These are phyloP conservation scores for Chionis minor DNA, from an alignment of 2,113 vertebrate genomes.

Conservation along the genomic window DNA sequence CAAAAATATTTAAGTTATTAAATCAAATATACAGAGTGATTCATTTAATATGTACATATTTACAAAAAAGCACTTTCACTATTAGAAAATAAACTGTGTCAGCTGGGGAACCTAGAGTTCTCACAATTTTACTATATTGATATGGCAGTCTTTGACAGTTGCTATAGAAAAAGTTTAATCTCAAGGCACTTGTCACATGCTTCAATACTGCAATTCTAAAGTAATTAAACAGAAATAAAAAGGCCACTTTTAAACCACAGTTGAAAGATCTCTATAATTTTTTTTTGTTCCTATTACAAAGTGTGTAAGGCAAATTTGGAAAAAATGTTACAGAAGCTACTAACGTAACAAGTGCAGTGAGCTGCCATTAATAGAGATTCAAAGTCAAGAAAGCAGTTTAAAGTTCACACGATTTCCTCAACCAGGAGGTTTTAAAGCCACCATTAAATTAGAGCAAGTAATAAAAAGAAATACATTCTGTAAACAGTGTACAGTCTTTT, in stretches of 20 bases:
- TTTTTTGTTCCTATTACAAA: constrained; percentile 54
- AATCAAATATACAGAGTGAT: constrained; percentile 98
- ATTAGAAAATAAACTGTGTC: constrained; percentile 74
- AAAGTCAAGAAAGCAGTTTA: constrained; percentile 59
- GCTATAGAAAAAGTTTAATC: constrained; percentile 77
- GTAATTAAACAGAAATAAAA: constrained; percentile 77
- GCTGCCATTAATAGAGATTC: constrained; percentile 71
- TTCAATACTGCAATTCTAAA: constrained; percentile 80
- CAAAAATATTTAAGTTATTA: constrained; percentile 90
- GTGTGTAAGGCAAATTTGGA: constrained; percentile 65
- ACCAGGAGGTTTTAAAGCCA: constrained; percentile 75
- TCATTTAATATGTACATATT: constrained; percentile 96
- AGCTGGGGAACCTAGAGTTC: constrained; percentile 63
- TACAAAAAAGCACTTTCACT: constrained; percentile 82
- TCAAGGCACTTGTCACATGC: constrained; percentile 97
- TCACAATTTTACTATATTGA: constrained; percentile 79
- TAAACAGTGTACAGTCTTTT: constrained; percentile 78
- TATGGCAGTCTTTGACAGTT: constrained; percentile 79
- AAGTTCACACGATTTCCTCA: constrained; percentile 66
- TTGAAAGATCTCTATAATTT: constrained; percentile 69
- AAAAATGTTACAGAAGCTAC: constrained; percentile 64
- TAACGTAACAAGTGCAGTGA: constrained; percentile 72
- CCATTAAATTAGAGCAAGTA: constrained; percentile 78
- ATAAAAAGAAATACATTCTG: constrained; percentile 82
- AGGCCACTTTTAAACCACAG: constrained; percentile 90